Percentiles rank a stretch among this genome's conserved stretches.
phyloP scores from a whole-genome alignment of 2,113 vertebrate genomes.

The Rutilus rutilus region DNA sequence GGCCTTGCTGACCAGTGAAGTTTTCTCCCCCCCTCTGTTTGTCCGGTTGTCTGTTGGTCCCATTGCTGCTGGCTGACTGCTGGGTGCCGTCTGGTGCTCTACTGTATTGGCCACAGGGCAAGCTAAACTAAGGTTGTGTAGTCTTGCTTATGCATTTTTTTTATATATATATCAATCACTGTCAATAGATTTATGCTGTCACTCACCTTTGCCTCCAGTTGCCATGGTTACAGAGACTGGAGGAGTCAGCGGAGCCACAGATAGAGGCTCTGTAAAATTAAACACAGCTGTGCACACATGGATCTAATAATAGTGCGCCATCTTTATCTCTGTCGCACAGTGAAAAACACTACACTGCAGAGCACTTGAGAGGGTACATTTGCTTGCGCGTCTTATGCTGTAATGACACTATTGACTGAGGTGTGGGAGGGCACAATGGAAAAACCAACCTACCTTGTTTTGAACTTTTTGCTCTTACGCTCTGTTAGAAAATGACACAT shows the following conservation, averaged over 20 bases:
- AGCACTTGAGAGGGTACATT: background rate
- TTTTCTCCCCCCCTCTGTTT: conserved; percentile 59
- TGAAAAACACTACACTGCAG: conserved; percentile 7
- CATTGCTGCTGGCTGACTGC: background rate
- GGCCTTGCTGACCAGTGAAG: conserved; percentile 48
- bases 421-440: conserved; percentile 30
- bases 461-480: conserved; percentile 69
- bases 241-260: conserved; percentile 42
- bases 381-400: background rate
- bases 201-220: conserved; percentile 69
- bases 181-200: background rate
- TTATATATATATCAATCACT: background rate
- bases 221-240: conserved; percentile 49
- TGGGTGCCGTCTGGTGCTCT: conserved; percentile 22
- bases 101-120: conserved; percentile 48
- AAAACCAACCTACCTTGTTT: conserved; percentile 65
- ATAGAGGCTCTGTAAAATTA: conserved; percentile 61
- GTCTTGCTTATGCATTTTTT: background rate
- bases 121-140: background rate
- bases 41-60: conserved; percentile 50
- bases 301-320: conserved; percentile 38
- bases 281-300: conserved; percentile 41
- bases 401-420: background rate
- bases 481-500: conserved; percentile 60
- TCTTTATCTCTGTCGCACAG: conserved; percentile 1